Percentiles rank a stretch among this genome's conserved stretches.
These are phyloP conservation scores for Coelogynopora nodosa DNA, from an alignment of 2,888 invertebrate species.

Conservation along the genomic window DNA sequence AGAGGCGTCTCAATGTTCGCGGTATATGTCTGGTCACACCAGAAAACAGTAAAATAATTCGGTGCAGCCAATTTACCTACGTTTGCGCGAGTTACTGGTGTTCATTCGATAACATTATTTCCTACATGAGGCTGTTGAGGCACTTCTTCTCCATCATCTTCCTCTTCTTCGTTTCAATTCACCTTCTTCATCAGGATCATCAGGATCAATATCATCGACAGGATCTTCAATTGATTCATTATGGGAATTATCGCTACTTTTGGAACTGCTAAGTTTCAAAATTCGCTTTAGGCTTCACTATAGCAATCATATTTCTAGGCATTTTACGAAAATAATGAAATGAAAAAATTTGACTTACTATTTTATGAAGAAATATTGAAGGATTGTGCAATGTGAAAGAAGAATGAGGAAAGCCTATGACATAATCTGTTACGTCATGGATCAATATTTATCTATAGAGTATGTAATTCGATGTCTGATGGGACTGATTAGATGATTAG, in stretches of 20 bases:
- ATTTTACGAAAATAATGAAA: background rate
- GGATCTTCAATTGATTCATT: background rate
- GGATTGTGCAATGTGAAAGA: background rate
- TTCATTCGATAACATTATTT: background rate
- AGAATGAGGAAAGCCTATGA: background rate
- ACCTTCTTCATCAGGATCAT: no score
- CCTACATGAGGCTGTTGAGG: background rate
- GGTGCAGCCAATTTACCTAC: background rate
- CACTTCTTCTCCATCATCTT: background rate
- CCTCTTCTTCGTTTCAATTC: background rate
- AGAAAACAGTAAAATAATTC: background rate
- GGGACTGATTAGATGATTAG: no score
- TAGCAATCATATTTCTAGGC: background rate
- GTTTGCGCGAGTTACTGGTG: background rate
- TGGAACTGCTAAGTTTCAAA: background rate
- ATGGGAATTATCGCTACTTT: background rate
- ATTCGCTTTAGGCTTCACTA: background rate
- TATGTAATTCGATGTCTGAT: no score
- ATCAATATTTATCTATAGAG: no score
- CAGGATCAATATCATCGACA: background rate
- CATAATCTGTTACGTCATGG: background rate
- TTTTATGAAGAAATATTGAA: no score
- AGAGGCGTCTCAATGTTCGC: background rate
- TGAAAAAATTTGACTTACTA: background rate
- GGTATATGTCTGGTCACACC: background rate